Evolutionary conservation across 2,113 vertebrate species (phyloP), one percentile per base, ranked within the genome.

Genomic region (Vireo altiloquus): DNA sequence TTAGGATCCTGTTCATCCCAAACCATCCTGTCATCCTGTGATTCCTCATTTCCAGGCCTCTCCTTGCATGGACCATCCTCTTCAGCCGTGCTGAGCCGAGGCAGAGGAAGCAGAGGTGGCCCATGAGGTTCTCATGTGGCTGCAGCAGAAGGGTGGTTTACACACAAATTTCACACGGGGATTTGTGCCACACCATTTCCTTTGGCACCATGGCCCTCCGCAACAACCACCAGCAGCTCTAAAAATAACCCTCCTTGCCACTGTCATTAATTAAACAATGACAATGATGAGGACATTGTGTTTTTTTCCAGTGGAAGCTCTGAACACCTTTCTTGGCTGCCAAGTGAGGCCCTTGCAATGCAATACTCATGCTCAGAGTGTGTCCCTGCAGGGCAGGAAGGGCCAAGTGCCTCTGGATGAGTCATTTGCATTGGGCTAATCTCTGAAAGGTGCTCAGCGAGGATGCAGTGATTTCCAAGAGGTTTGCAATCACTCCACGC

Each of bases 71-170:
- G 52, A 17, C 40, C 40, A 31, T 9, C 35, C 19, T 74, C 35
- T 14, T 13, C n/a, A 56, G 0, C 37, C 0, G 0, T 2, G 10
- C 1, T 28, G 69, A 71, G 61, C 44, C 50, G 52, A 66, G 28
- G 56, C 27, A 77, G 60, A 13, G 44, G 74, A n/a, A 15, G 56
- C 42, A 76, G 57, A 49, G 56, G 9, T 37, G 35, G 44, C n/a
- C 39, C 60, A 16, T 16, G 35, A 69, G 44, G 31, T 7, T 24
- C 28, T 13, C 5, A 20, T 4, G 53, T 50, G 47, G n/a, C 42
- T 59, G 61, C 42, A 82, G 22, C 7, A 71, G 25, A 42, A 15
- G 31, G 30, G 24, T 21, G 35, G 5, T 40, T 71, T 59, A 80
- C 5, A 0, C 33, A 74, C 37, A 65, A 40, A 35, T 9, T 7